A percentile compares a stretch with the other conserved stretches of the same genome.
Conservation (phyloP, 1,140 invertebrate species). For the Holotrichia oblita region DNA sequence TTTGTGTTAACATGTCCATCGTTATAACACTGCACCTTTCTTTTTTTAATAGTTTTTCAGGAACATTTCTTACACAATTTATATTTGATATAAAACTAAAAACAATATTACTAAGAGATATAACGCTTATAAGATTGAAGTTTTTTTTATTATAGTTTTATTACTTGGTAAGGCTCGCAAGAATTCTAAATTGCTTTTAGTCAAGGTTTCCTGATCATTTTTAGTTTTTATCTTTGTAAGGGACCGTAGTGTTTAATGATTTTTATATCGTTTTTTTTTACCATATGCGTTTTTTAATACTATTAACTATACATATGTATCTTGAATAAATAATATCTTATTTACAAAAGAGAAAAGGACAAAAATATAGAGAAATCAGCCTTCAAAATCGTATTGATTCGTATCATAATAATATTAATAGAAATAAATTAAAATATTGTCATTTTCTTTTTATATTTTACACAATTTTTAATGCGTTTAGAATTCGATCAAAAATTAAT, state of each 20-base stretch:
- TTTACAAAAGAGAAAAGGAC: constrained; percentile 19
- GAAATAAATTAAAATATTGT: constrained; percentile 36
- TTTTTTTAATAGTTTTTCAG: no score
- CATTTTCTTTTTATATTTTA: constrained; percentile 10
- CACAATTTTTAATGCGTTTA: not conserved
- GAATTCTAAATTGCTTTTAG: constrained; percentile 2
- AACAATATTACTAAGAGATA: not conserved
- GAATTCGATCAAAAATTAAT: not conserved
- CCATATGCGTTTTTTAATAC: not conserved
- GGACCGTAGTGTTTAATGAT: no score
- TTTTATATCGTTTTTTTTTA: constrained; percentile 13
- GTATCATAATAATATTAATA: not conserved
- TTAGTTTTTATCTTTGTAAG: not conserved
- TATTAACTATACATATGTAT: constrained; percentile 15
- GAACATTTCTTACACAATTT: no score
- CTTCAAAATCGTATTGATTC: constrained; percentile 12
- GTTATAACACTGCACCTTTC: no score
- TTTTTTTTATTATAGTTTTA: not conserved
- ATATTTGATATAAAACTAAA: not conserved
- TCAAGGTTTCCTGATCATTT: not conserved
- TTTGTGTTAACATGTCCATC: no score
- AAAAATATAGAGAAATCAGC: constrained; percentile 18
- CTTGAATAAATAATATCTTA: constrained; percentile 33
- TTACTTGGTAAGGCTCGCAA: constrained; percentile 18
- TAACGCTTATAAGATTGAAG: not conserved